phyloP scores from a whole-genome alignment of 2,113 vertebrate species.

The Cryptotis parvus region DNA sequence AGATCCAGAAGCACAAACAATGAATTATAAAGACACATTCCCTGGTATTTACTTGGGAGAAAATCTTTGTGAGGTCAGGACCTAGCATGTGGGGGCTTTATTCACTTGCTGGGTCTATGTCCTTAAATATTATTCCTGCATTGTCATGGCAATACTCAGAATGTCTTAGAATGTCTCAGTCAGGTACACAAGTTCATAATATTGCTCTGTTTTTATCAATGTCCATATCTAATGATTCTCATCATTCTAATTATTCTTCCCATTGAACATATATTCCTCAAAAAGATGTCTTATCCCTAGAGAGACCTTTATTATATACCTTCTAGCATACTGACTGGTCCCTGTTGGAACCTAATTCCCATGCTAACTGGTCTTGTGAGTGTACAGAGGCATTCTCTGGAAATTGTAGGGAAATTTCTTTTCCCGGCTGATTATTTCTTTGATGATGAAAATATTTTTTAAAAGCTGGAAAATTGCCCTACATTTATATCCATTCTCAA shows the following conservation, averaged over 20 bases:
- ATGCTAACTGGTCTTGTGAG: neutral
- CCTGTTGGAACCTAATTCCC: neutral
- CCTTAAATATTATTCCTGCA: neutral
- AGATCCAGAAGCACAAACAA: neutral
- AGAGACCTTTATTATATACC: neutral
- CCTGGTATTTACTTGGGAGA: neutral
- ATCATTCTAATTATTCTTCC: constrained; percentile 33
- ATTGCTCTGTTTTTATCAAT: neutral
- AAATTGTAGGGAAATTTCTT: neutral
- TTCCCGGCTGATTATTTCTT: neutral
- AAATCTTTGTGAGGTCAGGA: neutral
- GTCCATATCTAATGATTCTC: neutral
- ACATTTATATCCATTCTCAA: neutral
- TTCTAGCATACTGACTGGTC: neutral
- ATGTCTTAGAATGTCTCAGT: neutral
- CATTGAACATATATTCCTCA: neutral
- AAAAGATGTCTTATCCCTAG: neutral
- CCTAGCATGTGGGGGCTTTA: neutral
- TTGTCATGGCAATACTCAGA: neutral
- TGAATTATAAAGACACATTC: neutral
- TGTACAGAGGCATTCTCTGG: neutral
- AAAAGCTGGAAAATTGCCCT: no score
- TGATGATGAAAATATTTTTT: neutral
- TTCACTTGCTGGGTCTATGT: neutral
- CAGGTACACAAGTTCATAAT: neutral